These are phyloP conservation scores for Vidua macroura DNA, from an alignment of 2,113 vertebrate species.

Conservation along the genomic window DNA sequence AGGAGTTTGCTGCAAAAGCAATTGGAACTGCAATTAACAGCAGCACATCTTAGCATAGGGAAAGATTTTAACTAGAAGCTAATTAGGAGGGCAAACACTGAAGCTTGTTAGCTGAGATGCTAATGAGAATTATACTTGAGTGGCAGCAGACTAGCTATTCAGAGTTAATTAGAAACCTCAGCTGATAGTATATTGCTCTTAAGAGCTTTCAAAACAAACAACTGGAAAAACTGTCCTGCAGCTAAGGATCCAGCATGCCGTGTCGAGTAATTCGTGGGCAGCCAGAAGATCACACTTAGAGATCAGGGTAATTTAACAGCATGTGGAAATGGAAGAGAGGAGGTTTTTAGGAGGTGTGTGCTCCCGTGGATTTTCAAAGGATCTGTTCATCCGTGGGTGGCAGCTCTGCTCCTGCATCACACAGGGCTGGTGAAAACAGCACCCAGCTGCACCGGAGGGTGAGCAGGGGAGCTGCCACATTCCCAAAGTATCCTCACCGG, in stretches of 20 bases:
- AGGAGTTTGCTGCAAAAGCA: conserved; percentile 42
- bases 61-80: conserved; percentile 58
- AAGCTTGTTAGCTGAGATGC: conserved; percentile 64
- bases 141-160: conserved; percentile 69
- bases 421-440: accelerated
- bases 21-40: conserved; percentile 59
- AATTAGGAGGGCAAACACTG: conserved; percentile 71
- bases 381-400: neutral
- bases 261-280: neutral
- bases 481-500: neutral
- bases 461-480: neutral
- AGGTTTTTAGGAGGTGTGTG: neutral
- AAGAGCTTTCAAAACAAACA: conserved; percentile 66
- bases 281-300: neutral
- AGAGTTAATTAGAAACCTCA: conserved; percentile 68
- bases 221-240: conserved; percentile 60
- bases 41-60: conserved; percentile 31
- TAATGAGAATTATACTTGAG: conserved; percentile 70
- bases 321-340: neutral
- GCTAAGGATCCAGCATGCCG: conserved; percentile 26
- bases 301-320: neutral
- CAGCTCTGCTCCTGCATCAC: neutral
- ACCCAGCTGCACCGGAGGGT: neutral
- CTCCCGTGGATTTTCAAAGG: neutral
- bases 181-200: conserved; percentile 60